Conservation (phyloP, 2,797 vertebrate genomes). For the Danio tinwini region DNA sequence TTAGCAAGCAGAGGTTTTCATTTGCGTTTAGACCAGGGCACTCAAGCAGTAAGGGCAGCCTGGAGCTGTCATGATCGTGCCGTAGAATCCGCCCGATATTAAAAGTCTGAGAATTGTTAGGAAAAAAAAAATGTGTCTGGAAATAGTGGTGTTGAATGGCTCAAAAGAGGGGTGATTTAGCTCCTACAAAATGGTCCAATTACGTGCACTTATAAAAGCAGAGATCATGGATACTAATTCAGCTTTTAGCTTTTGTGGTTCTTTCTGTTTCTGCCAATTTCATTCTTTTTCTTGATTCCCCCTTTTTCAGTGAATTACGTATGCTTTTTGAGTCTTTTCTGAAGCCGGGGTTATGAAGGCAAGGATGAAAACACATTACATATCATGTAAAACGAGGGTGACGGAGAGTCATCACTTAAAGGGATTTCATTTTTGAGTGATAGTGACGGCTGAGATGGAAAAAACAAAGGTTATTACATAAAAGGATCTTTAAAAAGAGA, state of each 20-base stretch:
- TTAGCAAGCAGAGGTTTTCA: conserved; percentile 44
- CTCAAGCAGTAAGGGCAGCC: conserved; percentile 26
- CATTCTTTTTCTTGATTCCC: conserved; percentile 34
- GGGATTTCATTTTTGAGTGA: conserved; percentile 37
- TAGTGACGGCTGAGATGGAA: conserved; percentile 18
- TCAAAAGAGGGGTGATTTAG: conserved; percentile 42
- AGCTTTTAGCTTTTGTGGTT: conserved; percentile 41
- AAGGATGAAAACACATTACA: conserved; percentile 8
- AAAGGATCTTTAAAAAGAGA: conserved; percentile 45
- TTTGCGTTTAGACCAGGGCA: conserved; percentile 44
- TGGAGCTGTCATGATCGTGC: conserved; percentile 40
- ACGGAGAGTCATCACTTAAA: conserved; percentile 40
- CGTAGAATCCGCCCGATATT: conserved; percentile 45
- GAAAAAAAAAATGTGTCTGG: conserved; percentile 12
- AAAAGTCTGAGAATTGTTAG: conserved; percentile 31
- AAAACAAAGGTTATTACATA: conserved; percentile 40
- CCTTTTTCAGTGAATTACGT: neutral
- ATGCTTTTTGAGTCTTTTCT: conserved; percentile 19
- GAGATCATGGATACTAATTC: conserved; percentile 37
- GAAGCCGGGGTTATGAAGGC: conserved; percentile 30
- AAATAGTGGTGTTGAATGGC: conserved; percentile 40
- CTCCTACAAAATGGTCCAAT: conserved; percentile 33
- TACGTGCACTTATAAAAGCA: conserved; percentile 29
- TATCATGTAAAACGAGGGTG: conserved; percentile 37
- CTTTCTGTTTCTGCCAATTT: conserved; percentile 41